Base-by-base conservation (phyloP, 2,797 vertebrate genomes). In the Heliangelus exortis region DNA sequence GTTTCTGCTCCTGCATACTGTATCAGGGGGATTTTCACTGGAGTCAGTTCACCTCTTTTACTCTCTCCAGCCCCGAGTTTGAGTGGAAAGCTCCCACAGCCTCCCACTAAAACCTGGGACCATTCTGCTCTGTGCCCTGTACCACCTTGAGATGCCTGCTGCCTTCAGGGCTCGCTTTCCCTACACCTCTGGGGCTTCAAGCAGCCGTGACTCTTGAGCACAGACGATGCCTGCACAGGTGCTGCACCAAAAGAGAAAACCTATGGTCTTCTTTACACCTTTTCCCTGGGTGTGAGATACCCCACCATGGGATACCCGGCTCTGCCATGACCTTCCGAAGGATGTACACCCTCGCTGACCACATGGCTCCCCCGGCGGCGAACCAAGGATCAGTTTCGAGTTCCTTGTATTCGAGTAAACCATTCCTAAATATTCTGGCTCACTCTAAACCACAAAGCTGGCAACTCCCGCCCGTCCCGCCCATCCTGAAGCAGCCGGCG, bases 161-260 rank as follows among this genome's bases (percentile, higher is more conserved):
- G 50, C 29, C 34, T 79, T 61, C 48, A 12, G 53, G 13, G 22
- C 12, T 34, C 17, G 47, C 14, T 58, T 39, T 6, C n/a, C 14
- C 28, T 28, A 6, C 15, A 15, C 0, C 20, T 39, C 22, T 16
- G 25, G 21, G 36, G 33, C 33, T 33, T 43, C 51, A 39, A 34
- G 59, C 0, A 0, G 13, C 61, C 1, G 1, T 10, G 34, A 11
- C 41, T 28, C 10, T 26, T 10, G 19, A 54, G 45, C 51, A 20
- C 28, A 33, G 29, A 17, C 0, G 7, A 17, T 6, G 36, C 16
- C 50, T 41, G 48, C 15, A 3, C n/a, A 25, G 51, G 33, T 1
- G 1, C 10, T 17, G 29, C 18, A 43, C n/a, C 26, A 20, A 47
- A 47, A 45, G 23, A 68, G 28, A 48, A 84, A 33, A 58, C 29